Conservation (phyloP, 2,113 vertebrate genomes). For the Microtus pennsylvanicus region DNA sequence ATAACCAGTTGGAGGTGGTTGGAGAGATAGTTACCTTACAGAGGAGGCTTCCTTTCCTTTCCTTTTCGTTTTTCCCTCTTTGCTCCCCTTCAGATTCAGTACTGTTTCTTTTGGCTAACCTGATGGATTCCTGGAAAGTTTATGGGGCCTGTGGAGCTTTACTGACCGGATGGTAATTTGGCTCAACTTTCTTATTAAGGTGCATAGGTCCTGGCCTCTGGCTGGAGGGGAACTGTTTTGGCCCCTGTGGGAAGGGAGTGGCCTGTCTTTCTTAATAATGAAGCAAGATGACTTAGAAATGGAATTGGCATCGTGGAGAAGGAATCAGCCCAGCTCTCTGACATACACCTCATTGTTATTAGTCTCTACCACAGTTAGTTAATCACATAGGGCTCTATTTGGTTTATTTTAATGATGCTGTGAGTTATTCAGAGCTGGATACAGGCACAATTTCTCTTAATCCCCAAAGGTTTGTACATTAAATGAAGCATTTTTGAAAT, state of each 20-base stretch:
- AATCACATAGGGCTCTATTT: neutral
- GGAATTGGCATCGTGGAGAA: conserved; percentile 23
- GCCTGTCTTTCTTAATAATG: conserved; percentile 64
- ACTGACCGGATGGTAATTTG: conserved; percentile 47
- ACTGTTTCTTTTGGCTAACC: conserved; percentile 75
- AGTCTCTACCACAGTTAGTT: neutral
- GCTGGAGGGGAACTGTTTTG: conserved; percentile 34
- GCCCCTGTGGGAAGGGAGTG: conserved; percentile 50
- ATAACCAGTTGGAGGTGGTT: too few species aligned
- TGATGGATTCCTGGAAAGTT: conserved; percentile 72
- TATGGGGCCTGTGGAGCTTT: conserved; percentile 57
- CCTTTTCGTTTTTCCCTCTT: neutral
- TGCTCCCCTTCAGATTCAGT: conserved; percentile 20
- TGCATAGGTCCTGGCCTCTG: conserved; percentile 34
- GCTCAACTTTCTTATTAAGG: conserved; percentile 56
- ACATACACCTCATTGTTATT: neutral
- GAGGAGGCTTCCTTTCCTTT: neutral
- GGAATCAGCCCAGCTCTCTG: neutral
- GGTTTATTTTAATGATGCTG: conserved; percentile 24
- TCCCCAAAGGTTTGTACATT: neutral
- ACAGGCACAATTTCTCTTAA: neutral
- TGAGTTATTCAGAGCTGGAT: neutral
- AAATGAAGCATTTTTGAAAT: neutral
- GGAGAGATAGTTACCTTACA: too few species aligned
- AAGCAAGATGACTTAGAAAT: conserved; percentile 30